A percentile compares a stretch with the other conserved stretches of the same genome.
Evolutionary conservation across 2,888 invertebrate species (phyloP).

Genomic region (Polymixis flavicincta): DNA sequence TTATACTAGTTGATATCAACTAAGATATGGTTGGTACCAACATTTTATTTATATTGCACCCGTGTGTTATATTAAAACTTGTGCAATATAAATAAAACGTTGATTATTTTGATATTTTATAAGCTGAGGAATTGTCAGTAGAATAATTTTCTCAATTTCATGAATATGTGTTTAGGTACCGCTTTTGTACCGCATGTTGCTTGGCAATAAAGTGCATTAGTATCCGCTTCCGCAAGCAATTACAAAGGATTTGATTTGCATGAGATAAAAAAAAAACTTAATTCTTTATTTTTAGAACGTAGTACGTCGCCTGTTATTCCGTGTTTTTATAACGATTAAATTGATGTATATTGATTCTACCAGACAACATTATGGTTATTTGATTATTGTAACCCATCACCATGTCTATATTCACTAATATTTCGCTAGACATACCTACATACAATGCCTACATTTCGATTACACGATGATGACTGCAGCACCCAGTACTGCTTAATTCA

Average conservation of each 20-base stretch:
- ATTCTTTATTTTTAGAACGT: background rate
- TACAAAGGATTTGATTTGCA: background rate
- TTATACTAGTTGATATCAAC: background rate
- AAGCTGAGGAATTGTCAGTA: too few species aligned
- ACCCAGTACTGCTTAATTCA: background rate
- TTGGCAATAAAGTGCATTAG: conserved; percentile 13
- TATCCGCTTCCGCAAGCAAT: conserved; percentile 21
- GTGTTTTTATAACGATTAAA: background rate
- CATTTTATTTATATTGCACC: too few species aligned
- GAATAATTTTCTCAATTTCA: too few species aligned
- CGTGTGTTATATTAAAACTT: too few species aligned
- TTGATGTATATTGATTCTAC: background rate
- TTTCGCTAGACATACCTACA: background rate
- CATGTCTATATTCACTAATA: background rate
- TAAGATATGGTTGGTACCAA: too few species aligned
- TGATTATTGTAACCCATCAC: background rate
- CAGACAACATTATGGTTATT: background rate
- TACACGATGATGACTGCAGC: background rate
- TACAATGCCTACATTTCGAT: background rate
- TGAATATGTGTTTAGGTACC: too few species aligned
- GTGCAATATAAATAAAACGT: background rate
- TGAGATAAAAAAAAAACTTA: background rate
- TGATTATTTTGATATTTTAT: too few species aligned
- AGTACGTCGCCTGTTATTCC: background rate
- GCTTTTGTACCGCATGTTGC: too few species aligned